A percentile compares a stretch with the other conserved stretches of the same genome.
Evolutionary conservation across 37 sponge, comb jelly and placozoan species (phyloP).

Genomic region (Ephydatia muelleri): DNA sequence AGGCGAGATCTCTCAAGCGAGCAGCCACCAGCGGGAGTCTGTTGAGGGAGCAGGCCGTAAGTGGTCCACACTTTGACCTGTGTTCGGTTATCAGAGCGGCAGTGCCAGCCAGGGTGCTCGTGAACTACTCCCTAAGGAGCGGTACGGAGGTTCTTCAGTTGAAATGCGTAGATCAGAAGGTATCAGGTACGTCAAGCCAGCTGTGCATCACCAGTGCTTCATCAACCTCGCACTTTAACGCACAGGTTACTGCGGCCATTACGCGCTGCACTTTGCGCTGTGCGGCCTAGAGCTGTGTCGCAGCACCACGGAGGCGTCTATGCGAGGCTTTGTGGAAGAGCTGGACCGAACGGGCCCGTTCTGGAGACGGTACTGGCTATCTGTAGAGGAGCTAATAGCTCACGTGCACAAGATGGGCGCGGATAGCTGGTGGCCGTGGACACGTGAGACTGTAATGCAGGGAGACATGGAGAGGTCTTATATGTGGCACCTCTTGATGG

Average conservation of each 20-base stretch:
- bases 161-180: neutral
- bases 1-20: neutral
- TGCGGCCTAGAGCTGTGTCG: constrained; percentile 23
- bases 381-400: constrained; percentile 23
- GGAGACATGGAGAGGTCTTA: constrained; percentile 64
- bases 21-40: neutral
- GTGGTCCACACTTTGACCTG: neutral
- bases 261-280: constrained; percentile 32
- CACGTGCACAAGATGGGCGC: neutral
- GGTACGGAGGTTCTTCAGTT: neutral
- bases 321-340: constrained; percentile 11
- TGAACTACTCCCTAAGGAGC: neutral
- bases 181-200: neutral
- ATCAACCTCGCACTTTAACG: neutral
- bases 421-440: constrained; percentile 68
- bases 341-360: neutral
- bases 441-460: constrained; percentile 9
- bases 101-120: neutral
- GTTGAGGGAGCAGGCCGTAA: neutral
- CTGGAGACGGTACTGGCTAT: constrained; percentile 57
- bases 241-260: constrained; percentile 60
- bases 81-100: neutral
- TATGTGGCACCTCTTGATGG: constrained; percentile 22
- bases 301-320: neutral
- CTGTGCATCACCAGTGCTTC: too few species aligned